Base-by-base conservation (phyloP, 2,888 invertebrate genomes). In the Pogonocherus hispidulus region DNA sequence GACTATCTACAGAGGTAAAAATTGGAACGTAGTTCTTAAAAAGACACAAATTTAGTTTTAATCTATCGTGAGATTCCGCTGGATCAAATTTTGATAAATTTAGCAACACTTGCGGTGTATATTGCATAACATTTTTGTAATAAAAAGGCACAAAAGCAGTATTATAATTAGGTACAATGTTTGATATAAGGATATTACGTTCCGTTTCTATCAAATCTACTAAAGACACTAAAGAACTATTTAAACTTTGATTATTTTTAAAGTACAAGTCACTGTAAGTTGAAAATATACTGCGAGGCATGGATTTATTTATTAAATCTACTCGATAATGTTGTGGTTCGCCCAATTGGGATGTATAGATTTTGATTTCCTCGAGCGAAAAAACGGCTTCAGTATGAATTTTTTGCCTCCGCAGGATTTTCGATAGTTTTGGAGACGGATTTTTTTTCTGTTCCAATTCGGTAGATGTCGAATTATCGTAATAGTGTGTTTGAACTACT, bases 201-300 rank as follows among this genome's bases (percentile, higher is more conserved):
- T 76, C 74, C n/a, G 71, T 74, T 65, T 78, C 74, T 35, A 70
- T 55, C 63, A 73, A 76, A 32, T 70, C 70, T n/a, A 62, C 68
- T 52, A 78, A 74, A 52, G 59, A 49, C 63, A 77, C 41, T 22
- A 74, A 37, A 57, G 63, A 60, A 41, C 71, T 70, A 37, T 71
- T 70, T 55, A 82, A 68, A 47, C 75, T 75, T 66, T 73, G 66
- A 66, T 80, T 78, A 55, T 71, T 46, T 69, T 79, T 81, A 71
- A 84, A 80, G 69, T 80, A 82, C 18, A 76, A 60, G 75, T 83
- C 81, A 63, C 81, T 81, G 63, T 79, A 83, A 71, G 79, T 68
- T 22, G 72, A 57, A 69, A 73, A 74, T 20, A 44, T 23, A 35
- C 22, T 32, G n/a, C 16, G 9, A 16, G 4, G 32, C 18, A 19